Conservation (phyloP, 2,113 vertebrate species). For the Acinonyx jubatus region DNA sequence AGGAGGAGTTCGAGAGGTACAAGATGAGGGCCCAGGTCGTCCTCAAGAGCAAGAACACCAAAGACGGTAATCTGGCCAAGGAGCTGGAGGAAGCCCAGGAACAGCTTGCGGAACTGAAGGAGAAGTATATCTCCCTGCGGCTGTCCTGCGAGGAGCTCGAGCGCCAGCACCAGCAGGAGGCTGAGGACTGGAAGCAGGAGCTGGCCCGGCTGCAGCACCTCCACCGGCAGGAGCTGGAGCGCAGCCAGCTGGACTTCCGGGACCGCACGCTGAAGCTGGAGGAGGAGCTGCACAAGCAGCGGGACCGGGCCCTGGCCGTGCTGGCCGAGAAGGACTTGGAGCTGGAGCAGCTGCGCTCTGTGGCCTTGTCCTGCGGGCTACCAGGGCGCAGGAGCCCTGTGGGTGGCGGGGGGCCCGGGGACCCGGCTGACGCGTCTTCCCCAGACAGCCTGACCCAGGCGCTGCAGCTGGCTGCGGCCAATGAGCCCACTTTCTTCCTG, state of each 20-base stretch:
- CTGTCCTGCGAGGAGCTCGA: conserved; percentile 89
- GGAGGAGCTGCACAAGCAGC: conserved; percentile 94
- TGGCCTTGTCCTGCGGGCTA: conserved; percentile 54
- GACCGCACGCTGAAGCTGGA: conserved; percentile 90
- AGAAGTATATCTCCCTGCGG: conserved; percentile 92
- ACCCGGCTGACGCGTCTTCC: rapidly evolving
- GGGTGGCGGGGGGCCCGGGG: rapidly evolving
- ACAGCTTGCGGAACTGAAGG: conserved; percentile 92
- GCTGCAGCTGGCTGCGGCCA: conserved; percentile 79
- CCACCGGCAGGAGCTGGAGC: conserved; percentile 91
- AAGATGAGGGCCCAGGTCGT: conserved; percentile 94
- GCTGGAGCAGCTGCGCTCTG: conserved; percentile 89
- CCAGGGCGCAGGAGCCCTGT: conserved; percentile 65
- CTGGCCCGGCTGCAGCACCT: conserved; percentile 84
- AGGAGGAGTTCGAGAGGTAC: conserved; percentile 96
- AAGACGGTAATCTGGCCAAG: conserved; percentile 88
- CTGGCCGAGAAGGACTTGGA: conserved; percentile 95
- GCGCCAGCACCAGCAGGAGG: conserved; percentile 81
- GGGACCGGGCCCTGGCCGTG: conserved; percentile 92
- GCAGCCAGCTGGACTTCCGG: conserved; percentile 84
- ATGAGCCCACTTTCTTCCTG: conserved; percentile 91
- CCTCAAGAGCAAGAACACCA: conserved; percentile 92
- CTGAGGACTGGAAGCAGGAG: conserved; percentile 87
- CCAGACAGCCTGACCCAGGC: conserved; percentile 86
- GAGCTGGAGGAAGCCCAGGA: conserved; percentile 93